Evolutionary conservation across 2,888 invertebrate genomes (phyloP), one percentile per base, ranked within the genome.

Genomic region (Chaitophorus viminalis): DNA sequence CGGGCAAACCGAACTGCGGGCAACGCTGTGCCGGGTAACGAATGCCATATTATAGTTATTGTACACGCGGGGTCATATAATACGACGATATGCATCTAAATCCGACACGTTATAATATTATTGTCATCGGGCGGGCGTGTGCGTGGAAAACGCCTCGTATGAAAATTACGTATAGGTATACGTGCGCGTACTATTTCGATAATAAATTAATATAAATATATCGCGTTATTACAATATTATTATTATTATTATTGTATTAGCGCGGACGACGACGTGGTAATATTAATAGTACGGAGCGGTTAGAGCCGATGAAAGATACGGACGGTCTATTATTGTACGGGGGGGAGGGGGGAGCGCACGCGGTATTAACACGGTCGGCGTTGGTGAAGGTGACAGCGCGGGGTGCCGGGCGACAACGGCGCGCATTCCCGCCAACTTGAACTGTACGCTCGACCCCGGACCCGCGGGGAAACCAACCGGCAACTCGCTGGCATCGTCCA

Each of bases 401-500:
- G 31, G 46, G 52, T 39, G 33, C 25, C 31, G 68, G n/a, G 77
- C 65, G 83, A 68, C 77, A 36, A 39, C 79, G 70, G 54, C 84
- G 82, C 60, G 54, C 85, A 85, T 85, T 85, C 85, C 77, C 85
- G 85, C 18, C 33, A 60, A 25, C 85, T 46, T 85, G 85, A 85
- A 85, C 85, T 77, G 29, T 68, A 52, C n/a, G n/a, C 85, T 39
- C 85, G 85, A 85, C 85, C 85, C 85, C 85, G n/a, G 77, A 77
- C 85, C 70, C 52, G 33, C 77, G 72, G 72, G 54, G 86, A 33
- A 52, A 36, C 52, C 52, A 31, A 18, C 17, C 31, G 74, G 29
- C 33, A 14, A 21, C 14, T n/a, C 54, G 11, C 52, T 76, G 29
- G 9, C 6, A 11, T 18, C 83, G 36, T 83, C 60, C 86, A 87